These are phyloP conservation scores for Hypanus sabinus DNA, from an alignment of 2,113 vertebrate genomes.

Conservation along the genomic window DNA sequence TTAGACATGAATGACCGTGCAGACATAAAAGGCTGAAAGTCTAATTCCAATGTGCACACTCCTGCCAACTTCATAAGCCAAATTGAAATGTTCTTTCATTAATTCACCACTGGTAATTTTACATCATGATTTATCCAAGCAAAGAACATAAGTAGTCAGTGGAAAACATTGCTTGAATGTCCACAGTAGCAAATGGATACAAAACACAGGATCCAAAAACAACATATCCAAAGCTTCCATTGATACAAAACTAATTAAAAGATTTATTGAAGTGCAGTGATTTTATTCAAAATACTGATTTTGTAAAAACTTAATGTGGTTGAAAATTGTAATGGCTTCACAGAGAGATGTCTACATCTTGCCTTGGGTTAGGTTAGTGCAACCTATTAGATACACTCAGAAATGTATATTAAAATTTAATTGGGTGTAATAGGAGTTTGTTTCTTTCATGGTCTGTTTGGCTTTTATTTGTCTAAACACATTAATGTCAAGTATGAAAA, in stretches of 20 bases:
- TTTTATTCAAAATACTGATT: neutral
- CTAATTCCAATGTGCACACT: neutral
- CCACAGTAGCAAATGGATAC: neutral
- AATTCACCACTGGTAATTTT: neutral
- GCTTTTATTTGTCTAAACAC: neutral
- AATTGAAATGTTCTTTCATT: neutral
- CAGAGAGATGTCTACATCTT: neutral
- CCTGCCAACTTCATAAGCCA: neutral
- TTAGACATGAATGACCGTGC: neutral
- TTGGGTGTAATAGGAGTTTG: conserved; percentile 15
- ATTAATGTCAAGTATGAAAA: neutral
- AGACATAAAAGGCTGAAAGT: neutral
- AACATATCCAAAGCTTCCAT: neutral
- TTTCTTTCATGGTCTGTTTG: neutral
- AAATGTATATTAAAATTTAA: conserved; percentile 14
- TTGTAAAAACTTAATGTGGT: neutral
- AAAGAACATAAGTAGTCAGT: neutral
- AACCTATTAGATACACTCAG: conserved; percentile 3
- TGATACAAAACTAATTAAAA: conserved; percentile 3
- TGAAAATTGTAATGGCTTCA: conserved; percentile 8
- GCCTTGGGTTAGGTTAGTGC: neutral
- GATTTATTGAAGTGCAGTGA: neutral
- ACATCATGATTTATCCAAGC: neutral
- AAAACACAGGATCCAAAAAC: neutral
- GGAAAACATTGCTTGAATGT: neutral